These are phyloP conservation scores for Unio pictorum DNA, from an alignment of 2,888 invertebrate genomes.

Conservation along the genomic window DNA sequence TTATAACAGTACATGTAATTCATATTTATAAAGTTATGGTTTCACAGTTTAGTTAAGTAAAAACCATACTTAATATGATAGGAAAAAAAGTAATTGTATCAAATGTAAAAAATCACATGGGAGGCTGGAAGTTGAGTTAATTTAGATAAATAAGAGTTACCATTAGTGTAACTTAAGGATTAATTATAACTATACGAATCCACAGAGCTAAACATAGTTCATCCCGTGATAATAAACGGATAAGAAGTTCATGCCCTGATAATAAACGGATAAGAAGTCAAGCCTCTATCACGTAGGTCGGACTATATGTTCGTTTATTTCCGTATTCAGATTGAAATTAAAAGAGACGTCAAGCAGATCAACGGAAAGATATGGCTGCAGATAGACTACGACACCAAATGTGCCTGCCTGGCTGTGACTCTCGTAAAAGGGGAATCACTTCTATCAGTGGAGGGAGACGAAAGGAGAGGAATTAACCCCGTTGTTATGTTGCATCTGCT, in stretches of 20 bases:
- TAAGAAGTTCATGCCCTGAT: not conserved
- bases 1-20: too few species aligned
- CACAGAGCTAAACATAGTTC: not conserved
- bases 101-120: too few species aligned
- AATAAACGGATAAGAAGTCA: not conserved
- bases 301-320: not conserved
- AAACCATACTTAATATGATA: too few species aligned
- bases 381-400: conserved; percentile 89
- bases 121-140: too few species aligned
- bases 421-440: conserved; percentile 90
- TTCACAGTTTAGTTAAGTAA: too few species aligned
- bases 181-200: not conserved
- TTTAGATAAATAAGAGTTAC: too few species aligned
- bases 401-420: conserved; percentile 86
- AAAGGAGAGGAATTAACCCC: conserved; percentile 38
- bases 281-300: not conserved
- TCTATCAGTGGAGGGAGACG: conserved; percentile 23
- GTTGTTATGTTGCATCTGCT: conserved; percentile 51
- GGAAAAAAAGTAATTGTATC: too few species aligned
- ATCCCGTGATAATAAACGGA: not conserved
- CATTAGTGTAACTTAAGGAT: too few species aligned
- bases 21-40: too few species aligned
- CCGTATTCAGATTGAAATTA: conserved; percentile 51
- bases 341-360: conserved; percentile 48
- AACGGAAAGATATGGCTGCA: conserved; percentile 81